Percentiles rank a stretch among this genome's conserved stretches.
phyloP scores from a whole-genome alignment of 2,797 vertebrate genomes.

The Cichlasoma orientale region DNA sequence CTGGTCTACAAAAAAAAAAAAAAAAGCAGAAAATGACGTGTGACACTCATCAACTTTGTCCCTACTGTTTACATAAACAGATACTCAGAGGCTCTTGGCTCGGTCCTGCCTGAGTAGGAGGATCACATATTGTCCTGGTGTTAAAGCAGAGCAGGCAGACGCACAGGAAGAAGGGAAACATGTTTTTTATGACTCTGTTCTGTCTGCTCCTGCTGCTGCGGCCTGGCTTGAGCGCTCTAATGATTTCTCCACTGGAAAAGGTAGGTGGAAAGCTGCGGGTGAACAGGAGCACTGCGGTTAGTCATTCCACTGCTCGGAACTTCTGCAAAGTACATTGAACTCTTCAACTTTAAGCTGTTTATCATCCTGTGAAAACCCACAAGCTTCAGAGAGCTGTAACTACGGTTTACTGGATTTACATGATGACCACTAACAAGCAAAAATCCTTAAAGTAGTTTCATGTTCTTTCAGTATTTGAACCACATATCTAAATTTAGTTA shows the following conservation, averaged over 20 bases:
- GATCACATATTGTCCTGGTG: slow-evolving; percentile 29
- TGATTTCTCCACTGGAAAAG: slow-evolving; percentile 72
- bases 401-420: slow-evolving; percentile 25
- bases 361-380: slow-evolving; percentile 40
- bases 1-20: slow-evolving; percentile 7
- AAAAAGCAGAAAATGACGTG: slow-evolving; percentile 27
- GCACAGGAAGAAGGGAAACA: slow-evolving; percentile 63
- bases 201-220: slow-evolving; percentile 66
- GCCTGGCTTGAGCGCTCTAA: slow-evolving; percentile 58
- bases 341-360: slow-evolving; percentile 71
- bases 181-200: slow-evolving; percentile 65
- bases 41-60: slow-evolving; percentile 67
- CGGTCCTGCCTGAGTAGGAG: slow-evolving; percentile 40
- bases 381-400: slow-evolving; percentile 5
- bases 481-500: slow-evolving; percentile 7
- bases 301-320: slow-evolving; percentile 46
- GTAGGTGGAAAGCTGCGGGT: slow-evolving; percentile 71
- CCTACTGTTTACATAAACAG: slow-evolving; percentile 67
- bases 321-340: slow-evolving; percentile 77
- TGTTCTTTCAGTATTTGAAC: neutral
- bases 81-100: slow-evolving; percentile 32
- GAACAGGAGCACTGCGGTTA: slow-evolving; percentile 41
- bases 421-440: neutral
- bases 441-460: neutral
- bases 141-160: slow-evolving; percentile 48